Percentiles rank a stretch among this genome's conserved stretches.
Conservation (phyloP, 2,797 vertebrate genomes). For the Pangasius krempfi region DNA sequence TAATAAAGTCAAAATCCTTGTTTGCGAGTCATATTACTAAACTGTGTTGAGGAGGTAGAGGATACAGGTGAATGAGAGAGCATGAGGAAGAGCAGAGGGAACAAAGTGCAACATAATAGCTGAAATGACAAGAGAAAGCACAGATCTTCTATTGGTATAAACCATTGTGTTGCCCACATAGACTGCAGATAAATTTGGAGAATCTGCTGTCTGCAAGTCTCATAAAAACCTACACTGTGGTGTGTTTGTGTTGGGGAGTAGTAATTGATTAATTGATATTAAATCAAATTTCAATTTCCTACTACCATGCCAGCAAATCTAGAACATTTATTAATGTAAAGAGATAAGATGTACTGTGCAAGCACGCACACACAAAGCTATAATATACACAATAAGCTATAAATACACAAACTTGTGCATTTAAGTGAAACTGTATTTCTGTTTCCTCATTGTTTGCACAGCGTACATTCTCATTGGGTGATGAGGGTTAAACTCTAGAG, state of each 20-base stretch:
- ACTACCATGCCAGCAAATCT: not conserved
- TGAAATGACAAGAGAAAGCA: not conserved
- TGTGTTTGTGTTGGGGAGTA: not conserved
- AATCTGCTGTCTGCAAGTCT: not conserved
- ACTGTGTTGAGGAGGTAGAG: not conserved
- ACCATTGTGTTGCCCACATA: not conserved
- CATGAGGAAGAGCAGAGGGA: not conserved
- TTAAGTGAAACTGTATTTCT: not conserved
- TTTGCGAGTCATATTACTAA: not conserved
- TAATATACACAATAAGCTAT: no score
- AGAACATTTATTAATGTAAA: not conserved
- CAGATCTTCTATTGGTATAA: not conserved
- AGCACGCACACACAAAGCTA: not conserved
- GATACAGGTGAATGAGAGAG: not conserved
- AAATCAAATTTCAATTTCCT: not conserved
- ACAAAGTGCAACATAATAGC: not conserved
- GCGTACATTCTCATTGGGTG: not conserved
- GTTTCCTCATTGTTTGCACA: not conserved
- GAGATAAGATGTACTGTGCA: not conserved
- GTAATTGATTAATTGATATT: not conserved
- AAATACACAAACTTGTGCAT: not conserved
- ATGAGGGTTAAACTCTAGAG: not conserved
- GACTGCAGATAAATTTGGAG: not conserved
- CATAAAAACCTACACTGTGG: not conserved
- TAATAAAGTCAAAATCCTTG: not conserved